phyloP scores from a whole-genome alignment of 2,797 vertebrate genomes.

The Pipistrellus nathusii region DNA sequence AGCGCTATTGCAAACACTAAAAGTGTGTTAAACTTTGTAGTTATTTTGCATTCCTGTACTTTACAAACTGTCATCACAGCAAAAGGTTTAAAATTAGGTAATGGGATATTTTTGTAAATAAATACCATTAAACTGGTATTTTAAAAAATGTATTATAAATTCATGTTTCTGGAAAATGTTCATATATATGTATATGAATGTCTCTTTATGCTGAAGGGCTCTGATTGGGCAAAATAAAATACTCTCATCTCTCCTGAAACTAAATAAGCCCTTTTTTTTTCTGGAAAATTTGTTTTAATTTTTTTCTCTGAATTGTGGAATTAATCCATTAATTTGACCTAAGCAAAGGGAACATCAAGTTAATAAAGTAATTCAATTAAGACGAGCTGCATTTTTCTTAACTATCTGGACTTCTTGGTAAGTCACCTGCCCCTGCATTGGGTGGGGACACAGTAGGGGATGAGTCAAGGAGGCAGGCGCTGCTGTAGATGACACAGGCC shows the following conservation, averaged over 20 bases:
- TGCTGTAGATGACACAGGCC: not conserved
- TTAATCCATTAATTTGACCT: slow-evolving; percentile 38
- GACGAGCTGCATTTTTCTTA: not conserved
- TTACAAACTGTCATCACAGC: slow-evolving; percentile 87
- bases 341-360: slow-evolving; percentile 41
- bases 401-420: not conserved
- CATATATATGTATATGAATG: slow-evolving; percentile 91
- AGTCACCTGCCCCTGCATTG: not conserved
- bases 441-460: not conserved
- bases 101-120: slow-evolving; percentile 92
- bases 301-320: slow-evolving; percentile 66
- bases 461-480: not conserved
- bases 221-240: slow-evolving; percentile 91
- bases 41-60: slow-evolving; percentile 90
- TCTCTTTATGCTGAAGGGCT: slow-evolving; percentile 91
- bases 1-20: slow-evolving; percentile 85
- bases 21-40: slow-evolving; percentile 87
- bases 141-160: slow-evolving; percentile 90
- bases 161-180: slow-evolving; percentile 90
- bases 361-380: slow-evolving; percentile 11
- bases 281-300: slow-evolving; percentile 72
- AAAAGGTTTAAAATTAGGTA: slow-evolving; percentile 88
- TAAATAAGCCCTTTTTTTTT: slow-evolving; percentile 80
- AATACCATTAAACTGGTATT: slow-evolving; percentile 90
- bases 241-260: slow-evolving; percentile 88